A percentile compares a stretch with the other conserved stretches of the same genome.
Conservation (phyloP, 2,797 vertebrate genomes). For the Anguilla anguilla region DNA sequence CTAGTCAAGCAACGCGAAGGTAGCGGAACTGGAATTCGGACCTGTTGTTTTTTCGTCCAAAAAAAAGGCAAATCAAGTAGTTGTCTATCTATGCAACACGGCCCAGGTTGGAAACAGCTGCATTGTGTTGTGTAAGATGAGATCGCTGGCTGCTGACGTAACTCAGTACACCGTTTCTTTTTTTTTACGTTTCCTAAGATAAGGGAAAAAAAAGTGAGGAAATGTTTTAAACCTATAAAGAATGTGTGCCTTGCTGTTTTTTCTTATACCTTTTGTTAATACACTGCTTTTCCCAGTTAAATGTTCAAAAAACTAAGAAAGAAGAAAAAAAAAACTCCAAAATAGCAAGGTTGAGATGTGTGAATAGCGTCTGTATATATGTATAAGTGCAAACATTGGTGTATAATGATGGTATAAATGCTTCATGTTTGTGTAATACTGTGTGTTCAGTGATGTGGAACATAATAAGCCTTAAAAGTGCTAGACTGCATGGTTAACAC, state of each 20-base stretch:
- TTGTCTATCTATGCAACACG: slow-evolving; percentile 89
- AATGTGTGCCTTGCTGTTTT: slow-evolving; percentile 96
- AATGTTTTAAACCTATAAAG: slow-evolving; percentile 66
- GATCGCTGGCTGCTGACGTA: slow-evolving; percentile 71
- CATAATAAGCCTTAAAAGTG: slow-evolving; percentile 86
- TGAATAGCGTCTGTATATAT: slow-evolving; percentile 90
- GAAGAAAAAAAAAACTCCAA: slow-evolving; percentile 16
- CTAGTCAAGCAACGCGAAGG: slow-evolving; percentile 17
- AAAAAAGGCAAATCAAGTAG: slow-evolving; percentile 30
- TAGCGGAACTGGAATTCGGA: slow-evolving; percentile 34
- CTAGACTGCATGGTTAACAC: slow-evolving; percentile 93
- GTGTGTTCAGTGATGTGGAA: slow-evolving; percentile 87
- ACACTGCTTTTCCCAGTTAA: slow-evolving; percentile 78
- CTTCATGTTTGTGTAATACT: slow-evolving; percentile 82
- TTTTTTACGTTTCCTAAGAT: slow-evolving; percentile 76
- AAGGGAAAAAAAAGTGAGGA: slow-evolving; percentile 56
- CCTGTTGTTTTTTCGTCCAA: slow-evolving; percentile 33
- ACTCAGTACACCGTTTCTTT: slow-evolving; percentile 70
- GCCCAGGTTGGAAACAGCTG: slow-evolving; percentile 74
- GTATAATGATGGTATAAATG: slow-evolving; percentile 85
- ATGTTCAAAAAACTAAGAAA: slow-evolving; percentile 53
- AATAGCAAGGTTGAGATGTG: slow-evolving; percentile 77
- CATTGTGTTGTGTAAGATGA: slow-evolving; percentile 80
- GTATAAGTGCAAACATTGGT: slow-evolving; percentile 82
- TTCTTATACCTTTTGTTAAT: slow-evolving; percentile 86